These are phyloP conservation scores for Macrostomum lignano DNA, from an alignment of 1,140 invertebrate genomes.

Conservation along the genomic window DNA sequence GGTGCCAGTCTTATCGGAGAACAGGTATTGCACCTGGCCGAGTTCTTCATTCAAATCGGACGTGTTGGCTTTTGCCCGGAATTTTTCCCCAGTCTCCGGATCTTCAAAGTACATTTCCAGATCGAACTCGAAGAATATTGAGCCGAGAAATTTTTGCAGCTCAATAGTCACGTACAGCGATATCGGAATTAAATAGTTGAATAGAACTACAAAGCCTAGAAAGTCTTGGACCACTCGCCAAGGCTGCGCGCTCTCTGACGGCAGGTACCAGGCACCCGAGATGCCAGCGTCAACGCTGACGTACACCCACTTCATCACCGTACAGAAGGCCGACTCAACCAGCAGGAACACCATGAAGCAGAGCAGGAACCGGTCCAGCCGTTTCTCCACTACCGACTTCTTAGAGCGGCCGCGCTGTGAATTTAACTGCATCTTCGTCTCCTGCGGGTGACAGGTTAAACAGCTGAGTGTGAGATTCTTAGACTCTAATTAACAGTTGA, in stretches of 20 bases:
- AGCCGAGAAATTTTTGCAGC: constrained; percentile 38
- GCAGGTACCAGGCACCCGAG: not conserved
- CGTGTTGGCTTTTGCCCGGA: constrained; percentile 58
- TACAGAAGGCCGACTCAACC: not conserved
- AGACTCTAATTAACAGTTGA: constrained; percentile 33
- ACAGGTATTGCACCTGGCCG: constrained; percentile 51
- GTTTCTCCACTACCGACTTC: not conserved
- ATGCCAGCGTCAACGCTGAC: not conserved
- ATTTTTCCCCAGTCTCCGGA: constrained; percentile 44
- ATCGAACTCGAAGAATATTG: constrained; percentile 37
- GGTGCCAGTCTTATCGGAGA: constrained; percentile 78
- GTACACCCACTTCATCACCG: not conserved
- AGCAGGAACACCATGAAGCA: constrained; percentile 1
- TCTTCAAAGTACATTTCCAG: constrained; percentile 39
- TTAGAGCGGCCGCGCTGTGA: constrained; percentile 33
- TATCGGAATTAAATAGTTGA: constrained; percentile 41
- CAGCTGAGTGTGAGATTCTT: constrained; percentile 46
- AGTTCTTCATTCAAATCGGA: constrained; percentile 26
- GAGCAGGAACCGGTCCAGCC: not conserved
- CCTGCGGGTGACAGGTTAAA: constrained; percentile 53
- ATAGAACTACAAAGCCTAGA: constrained; percentile 34
- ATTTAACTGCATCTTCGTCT: constrained; percentile 54
- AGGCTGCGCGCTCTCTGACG: not conserved
- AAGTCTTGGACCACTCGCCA: constrained; percentile 10
- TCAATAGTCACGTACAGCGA: constrained; percentile 40